These are phyloP conservation scores for Nothocercus nigrocapillus DNA, from an alignment of 2,113 vertebrate genomes.

Conservation along the genomic window DNA sequence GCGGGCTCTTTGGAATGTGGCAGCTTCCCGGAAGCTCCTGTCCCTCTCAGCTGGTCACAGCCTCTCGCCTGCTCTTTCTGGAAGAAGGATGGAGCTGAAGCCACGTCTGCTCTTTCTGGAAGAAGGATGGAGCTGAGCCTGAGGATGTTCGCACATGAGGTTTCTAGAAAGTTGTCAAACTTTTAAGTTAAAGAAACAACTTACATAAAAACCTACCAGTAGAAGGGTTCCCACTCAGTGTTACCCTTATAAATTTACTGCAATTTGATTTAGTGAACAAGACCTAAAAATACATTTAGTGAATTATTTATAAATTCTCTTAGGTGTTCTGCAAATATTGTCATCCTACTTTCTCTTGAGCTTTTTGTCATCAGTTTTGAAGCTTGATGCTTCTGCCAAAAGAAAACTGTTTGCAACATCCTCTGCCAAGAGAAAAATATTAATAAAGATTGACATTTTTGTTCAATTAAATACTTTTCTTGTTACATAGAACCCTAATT, in stretches of 20 bases:
- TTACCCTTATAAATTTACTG: neutral
- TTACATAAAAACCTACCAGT: neutral
- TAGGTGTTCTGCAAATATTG: neutral
- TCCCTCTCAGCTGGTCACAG: neutral
- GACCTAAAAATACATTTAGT: neutral
- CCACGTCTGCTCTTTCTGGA: neutral
- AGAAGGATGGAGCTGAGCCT: neutral
- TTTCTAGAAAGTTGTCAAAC: neutral
- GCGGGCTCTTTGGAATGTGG: neutral
- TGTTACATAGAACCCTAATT: neutral
- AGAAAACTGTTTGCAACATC: neutral
- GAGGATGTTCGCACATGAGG: neutral
- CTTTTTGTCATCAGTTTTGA: neutral
- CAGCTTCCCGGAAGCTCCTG: neutral
- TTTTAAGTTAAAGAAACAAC: neutral
- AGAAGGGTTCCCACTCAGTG: neutral
- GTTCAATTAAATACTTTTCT: neutral
- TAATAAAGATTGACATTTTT: neutral
- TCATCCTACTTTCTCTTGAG: neutral
- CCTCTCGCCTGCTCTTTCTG: neutral
- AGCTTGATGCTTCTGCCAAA: neutral
- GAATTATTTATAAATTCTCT: neutral
- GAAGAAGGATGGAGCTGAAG: too few relatives aligned
- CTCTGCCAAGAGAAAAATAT: constrained; percentile 3
- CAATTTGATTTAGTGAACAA: neutral